These are phyloP conservation scores for Saimiri boliviensis DNA, from an alignment of 2,113 vertebrate genomes.

Conservation along the genomic window DNA sequence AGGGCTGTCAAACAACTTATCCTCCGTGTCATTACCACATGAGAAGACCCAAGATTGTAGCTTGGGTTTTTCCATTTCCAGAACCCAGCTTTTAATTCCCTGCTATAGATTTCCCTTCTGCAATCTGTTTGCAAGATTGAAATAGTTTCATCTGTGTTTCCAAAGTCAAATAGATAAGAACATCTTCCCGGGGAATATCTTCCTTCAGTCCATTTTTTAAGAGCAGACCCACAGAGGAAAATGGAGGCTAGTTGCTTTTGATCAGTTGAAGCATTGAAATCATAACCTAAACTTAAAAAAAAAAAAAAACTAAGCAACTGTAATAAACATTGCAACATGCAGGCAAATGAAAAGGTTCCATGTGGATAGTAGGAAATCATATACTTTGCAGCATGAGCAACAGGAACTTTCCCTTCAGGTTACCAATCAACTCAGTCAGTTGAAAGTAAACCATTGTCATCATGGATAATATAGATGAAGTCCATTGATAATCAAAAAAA, in stretches of 20 bases:
- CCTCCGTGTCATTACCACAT: not conserved
- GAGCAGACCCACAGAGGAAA: slow-evolving; percentile 20
- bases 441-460: slow-evolving; percentile 51
- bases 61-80: not conserved
- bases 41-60: not conserved
- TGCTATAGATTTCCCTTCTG: not conserved
- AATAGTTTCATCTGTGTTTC: slow-evolving; percentile 10
- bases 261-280: slow-evolving; percentile 33
- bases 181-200: not conserved
- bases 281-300: slow-evolving; percentile 26
- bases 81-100: not conserved
- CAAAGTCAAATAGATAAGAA: not conserved
- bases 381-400: not conserved
- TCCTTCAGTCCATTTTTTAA: slow-evolving; percentile 3
- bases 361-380: not conserved
- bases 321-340: slow-evolving; percentile 7
- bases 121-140: not conserved
- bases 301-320: slow-evolving; percentile 27
- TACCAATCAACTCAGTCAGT: slow-evolving; percentile 28
- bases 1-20: not conserved
- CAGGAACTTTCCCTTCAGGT: slow-evolving; percentile 52
- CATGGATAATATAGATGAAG: slow-evolving; percentile 50
- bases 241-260: slow-evolving; percentile 15
- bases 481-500: slow-evolving; percentile 45
- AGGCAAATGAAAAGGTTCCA: not conserved